Evolutionary conservation across 2,888 invertebrate species (phyloP).

Genomic region (Oeneis ivallda): DNA sequence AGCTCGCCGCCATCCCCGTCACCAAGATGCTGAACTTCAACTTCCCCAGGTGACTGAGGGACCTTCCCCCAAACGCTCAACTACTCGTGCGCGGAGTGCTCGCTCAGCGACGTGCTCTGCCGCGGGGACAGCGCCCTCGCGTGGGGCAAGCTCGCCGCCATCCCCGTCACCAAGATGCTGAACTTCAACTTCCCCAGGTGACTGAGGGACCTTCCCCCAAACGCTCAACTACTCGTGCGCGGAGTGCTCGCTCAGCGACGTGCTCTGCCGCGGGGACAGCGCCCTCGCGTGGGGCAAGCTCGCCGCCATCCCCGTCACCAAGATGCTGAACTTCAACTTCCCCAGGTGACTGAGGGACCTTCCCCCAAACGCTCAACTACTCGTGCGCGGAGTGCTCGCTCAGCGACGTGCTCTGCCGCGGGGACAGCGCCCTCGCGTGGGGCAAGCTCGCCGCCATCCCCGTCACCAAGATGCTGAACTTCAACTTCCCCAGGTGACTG

Average conservation of each 20-base stretch:
- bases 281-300: slow-evolving; percentile 2
- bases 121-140: slow-evolving; percentile 33
- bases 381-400: slow-evolving; percentile 51
- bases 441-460: background rate
- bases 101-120: slow-evolving; percentile 55
- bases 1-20: background rate
- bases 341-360: background rate
- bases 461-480: background rate
- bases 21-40: slow-evolving; percentile 2
- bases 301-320: background rate
- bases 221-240: slow-evolving; percentile 49
- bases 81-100: slow-evolving; percentile 52
- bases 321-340: slow-evolving; percentile 1
- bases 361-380: slow-evolving; percentile 47
- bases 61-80: slow-evolving; percentile 42
- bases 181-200: slow-evolving; percentile 3
- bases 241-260: slow-evolving; percentile 51
- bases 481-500: background rate
- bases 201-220: slow-evolving; percentile 17
- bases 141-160: background rate
- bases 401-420: slow-evolving; percentile 55
- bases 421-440: background rate
- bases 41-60: background rate
- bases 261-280: slow-evolving; percentile 49
- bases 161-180: background rate